A percentile compares a stretch with the other conserved stretches of the same genome.
phyloP scores from a whole-genome alignment of 1,140 invertebrate species.

The Drosophila willistoni region DNA sequence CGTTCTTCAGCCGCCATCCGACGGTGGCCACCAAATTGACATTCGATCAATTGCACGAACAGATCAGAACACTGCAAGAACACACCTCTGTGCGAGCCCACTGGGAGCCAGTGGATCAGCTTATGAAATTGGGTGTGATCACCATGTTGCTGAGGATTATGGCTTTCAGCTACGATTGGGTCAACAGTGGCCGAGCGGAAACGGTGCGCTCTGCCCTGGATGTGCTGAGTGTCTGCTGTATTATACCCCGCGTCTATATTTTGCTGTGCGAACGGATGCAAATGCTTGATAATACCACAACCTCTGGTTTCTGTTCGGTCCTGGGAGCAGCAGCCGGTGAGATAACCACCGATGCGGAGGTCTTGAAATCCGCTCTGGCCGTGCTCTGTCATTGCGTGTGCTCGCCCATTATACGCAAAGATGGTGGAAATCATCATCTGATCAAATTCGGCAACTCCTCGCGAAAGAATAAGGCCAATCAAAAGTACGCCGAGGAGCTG shows the following conservation, averaged over 20 bases:
- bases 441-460: constrained; percentile 84
- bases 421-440: constrained; percentile 82
- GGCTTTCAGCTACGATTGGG: constrained; percentile 95
- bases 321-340: constrained; percentile 95
- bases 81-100: constrained; percentile 89
- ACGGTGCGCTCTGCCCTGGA: constrained; percentile 95
- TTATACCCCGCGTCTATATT: constrained; percentile 94
- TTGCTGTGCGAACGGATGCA: constrained; percentile 91
- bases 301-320: constrained; percentile 89
- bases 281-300: constrained; percentile 88
- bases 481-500: constrained; percentile 92
- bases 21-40: constrained; percentile 83
- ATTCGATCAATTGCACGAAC: constrained; percentile 91
- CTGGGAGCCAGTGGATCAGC: constrained; percentile 94
- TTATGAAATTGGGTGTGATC: constrained; percentile 93
- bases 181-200: constrained; percentile 92
- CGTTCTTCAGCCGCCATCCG: constrained; percentile 61
- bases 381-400: constrained; percentile 97
- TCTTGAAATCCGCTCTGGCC: constrained; percentile 94
- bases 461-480: constrained; percentile 89
- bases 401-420: constrained; percentile 91
- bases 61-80: constrained; percentile 92
- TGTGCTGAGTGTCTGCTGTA: constrained; percentile 94
- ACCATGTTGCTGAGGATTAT: constrained; percentile 93
- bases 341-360: constrained; percentile 94